Conservation (phyloP, 1,140 invertebrate genomes). For the Aporrectodea caliginosa region DNA sequence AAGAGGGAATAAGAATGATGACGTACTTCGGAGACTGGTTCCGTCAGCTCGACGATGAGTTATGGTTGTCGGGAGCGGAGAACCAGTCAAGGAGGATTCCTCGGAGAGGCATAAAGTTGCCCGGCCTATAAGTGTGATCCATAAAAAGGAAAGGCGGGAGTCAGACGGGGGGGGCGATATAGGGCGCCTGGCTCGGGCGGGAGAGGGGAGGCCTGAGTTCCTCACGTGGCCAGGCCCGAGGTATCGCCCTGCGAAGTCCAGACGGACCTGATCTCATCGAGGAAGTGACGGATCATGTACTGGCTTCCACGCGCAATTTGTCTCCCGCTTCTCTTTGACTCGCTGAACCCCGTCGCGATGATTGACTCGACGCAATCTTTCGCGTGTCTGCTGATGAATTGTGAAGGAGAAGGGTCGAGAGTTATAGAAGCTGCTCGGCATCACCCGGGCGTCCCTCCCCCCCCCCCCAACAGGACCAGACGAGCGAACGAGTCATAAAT, state of each 20-base stretch:
- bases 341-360: too few relatives aligned
- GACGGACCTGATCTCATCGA: neutral
- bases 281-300: neutral
- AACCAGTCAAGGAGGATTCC: neutral
- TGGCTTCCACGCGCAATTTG: neutral
- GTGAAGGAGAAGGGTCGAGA: too few relatives aligned
- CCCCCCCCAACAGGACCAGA: too few relatives aligned
- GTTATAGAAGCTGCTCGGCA: too few relatives aligned
- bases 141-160: neutral
- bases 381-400: too few relatives aligned
- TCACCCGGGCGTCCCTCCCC: too few relatives aligned
- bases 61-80: neutral
- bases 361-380: too few relatives aligned
- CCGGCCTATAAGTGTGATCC: neutral
- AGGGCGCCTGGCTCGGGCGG: neutral
- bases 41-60: neutral
- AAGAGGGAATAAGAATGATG: neutral
- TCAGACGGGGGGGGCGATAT: neutral
- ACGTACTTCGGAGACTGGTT: neutral
- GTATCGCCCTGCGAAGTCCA: neutral
- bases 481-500: too few relatives aligned
- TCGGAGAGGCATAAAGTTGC: neutral
- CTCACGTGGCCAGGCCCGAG: neutral
- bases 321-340: too few relatives aligned
- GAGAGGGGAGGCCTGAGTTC: neutral